A percentile compares a stretch with the other conserved stretches of the same genome.
phyloP scores from a whole-genome alignment of 2,113 vertebrate genomes.

The Dinomys branickii region DNA sequence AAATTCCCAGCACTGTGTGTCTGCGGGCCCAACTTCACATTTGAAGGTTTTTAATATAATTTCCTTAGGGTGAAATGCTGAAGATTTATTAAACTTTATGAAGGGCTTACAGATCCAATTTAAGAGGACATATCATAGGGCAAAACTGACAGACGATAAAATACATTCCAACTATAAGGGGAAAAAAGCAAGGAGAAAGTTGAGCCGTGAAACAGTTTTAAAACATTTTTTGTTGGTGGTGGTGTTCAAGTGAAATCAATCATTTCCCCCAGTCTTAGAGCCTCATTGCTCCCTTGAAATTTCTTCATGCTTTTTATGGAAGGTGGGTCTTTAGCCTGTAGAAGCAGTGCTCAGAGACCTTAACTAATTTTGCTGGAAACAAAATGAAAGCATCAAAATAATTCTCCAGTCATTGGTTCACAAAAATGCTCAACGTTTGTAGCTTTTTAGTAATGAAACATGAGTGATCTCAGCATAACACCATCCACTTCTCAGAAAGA shows the following conservation, averaged over 20 bases:
- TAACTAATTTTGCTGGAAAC: conserved; percentile 46
- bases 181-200: conserved; percentile 84
- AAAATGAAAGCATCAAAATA: conserved; percentile 47
- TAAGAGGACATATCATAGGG: conserved; percentile 98
- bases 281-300: conserved; percentile 65
- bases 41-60: conserved; percentile 99
- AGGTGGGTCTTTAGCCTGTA: background rate
- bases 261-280: conserved; percentile 56
- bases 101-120: conserved; percentile 99
- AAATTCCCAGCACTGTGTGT: conserved; percentile 97
- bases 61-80: conserved; percentile 98
- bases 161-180: conserved; percentile 88
- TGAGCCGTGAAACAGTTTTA: conserved; percentile 82
- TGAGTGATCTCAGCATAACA: background rate
- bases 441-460: conserved; percentile 6
- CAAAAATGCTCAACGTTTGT: background rate
- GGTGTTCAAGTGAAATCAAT: conserved; percentile 72
- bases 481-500: background rate
- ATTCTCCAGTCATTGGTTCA: background rate
- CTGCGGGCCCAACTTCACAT: conserved; percentile 94
- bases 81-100: conserved; percentile 99
- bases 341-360: conserved; percentile 21
- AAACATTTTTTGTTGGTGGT: conserved; percentile 77
- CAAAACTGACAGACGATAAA: conserved; percentile 94
- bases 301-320: conserved; percentile 67